phyloP scores from a whole-genome alignment of 2,888 invertebrate species.

The Bombylius major region DNA sequence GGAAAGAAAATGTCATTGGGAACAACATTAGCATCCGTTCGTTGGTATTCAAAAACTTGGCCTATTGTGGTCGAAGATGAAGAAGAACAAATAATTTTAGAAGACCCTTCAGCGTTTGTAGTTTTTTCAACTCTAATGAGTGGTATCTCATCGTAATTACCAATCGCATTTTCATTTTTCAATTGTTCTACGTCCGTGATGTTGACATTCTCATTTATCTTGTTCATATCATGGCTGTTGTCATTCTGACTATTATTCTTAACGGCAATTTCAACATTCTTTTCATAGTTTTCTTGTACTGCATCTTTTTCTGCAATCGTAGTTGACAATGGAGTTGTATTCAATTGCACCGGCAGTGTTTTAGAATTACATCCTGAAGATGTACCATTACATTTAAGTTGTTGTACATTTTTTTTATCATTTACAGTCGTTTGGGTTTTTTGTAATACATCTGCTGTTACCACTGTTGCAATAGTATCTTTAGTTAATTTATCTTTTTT shows the following conservation, averaged over 20 bases:
- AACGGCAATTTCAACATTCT: not conserved
- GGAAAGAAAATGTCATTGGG: conserved; percentile 1
- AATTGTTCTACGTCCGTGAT: not conserved
- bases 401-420: not conserved
- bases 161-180: conserved; percentile 1
- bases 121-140: not conserved
- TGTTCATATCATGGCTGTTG: not conserved
- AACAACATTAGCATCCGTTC: not conserved
- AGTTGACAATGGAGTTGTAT: not conserved
- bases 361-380: not conserved
- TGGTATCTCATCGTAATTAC: conserved; percentile 9
- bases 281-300: not conserved
- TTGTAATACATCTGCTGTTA: not conserved
- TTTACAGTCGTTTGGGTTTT: not conserved
- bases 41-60: not conserved
- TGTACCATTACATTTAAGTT: not conserved
- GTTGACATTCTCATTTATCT: conserved; percentile 8
- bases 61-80: not conserved
- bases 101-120: not conserved
- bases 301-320: not conserved
- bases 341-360: not conserved
- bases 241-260: not conserved
- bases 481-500: not conserved
- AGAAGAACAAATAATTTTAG: not conserved
- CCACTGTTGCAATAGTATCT: not conserved